These are phyloP conservation scores for Ichneumoninae sp. DNA, from an alignment of 2,888 invertebrate genomes.

Conservation along the genomic window DNA sequence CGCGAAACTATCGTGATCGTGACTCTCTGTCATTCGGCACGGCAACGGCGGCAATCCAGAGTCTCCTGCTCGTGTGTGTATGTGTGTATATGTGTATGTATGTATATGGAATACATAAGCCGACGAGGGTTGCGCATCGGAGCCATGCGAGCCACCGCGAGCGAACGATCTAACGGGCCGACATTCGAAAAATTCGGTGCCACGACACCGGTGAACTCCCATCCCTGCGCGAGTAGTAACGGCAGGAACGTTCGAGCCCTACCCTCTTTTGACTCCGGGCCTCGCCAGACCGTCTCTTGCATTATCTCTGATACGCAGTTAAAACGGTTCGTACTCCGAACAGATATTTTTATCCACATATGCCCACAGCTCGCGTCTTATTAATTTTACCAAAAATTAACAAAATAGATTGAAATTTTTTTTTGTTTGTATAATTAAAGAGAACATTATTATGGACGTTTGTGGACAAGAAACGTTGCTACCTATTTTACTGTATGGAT, in stretches of 20 bases:
- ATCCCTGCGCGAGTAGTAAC: not conserved
- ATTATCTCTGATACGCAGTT: slow-evolving; percentile 1
- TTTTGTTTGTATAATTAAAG: not conserved
- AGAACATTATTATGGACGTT: not conserved
- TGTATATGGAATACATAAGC: slow-evolving; percentile 33
- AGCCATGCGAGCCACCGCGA: slow-evolving; percentile 43
- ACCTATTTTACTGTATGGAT: not conserved
- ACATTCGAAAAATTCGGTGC: slow-evolving; percentile 69
- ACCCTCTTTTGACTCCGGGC: slow-evolving; percentile 23
- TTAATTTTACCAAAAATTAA: not conserved
- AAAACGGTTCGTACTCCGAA: too few relatives aligned
- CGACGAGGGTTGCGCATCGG: slow-evolving; percentile 44
- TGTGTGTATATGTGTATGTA: slow-evolving; percentile 9
- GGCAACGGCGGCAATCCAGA: slow-evolving; percentile 44
- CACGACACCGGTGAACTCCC: slow-evolving; percentile 46
- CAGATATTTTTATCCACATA: too few relatives aligned
- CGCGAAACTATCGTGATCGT: slow-evolving; percentile 76
- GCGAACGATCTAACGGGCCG: slow-evolving; percentile 61
- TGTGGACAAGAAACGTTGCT: too few relatives aligned
- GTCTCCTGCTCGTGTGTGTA: not conserved
- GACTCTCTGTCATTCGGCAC: slow-evolving; percentile 72
- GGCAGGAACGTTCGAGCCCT: slow-evolving; percentile 15
- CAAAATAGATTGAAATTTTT: not conserved
- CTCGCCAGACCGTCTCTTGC: slow-evolving; percentile 22
- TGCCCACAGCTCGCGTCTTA: not conserved